phyloP scores from a whole-genome alignment of 1,140 invertebrate genomes.

The Steinernema feltiae region DNA sequence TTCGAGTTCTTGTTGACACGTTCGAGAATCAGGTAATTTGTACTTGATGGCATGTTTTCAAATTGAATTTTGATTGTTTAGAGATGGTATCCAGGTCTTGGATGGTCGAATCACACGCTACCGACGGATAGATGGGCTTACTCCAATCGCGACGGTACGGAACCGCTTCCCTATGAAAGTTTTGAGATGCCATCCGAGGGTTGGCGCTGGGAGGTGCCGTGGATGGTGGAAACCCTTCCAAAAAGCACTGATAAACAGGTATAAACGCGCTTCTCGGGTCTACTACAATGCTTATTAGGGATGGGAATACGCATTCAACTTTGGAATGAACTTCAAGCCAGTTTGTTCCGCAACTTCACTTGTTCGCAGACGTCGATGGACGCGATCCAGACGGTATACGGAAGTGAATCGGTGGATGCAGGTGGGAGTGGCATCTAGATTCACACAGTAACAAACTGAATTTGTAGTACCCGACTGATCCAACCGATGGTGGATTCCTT shows the following conservation, averaged over 20 bases:
- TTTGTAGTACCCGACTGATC: background rate
- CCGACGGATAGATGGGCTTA: slow-evolving; percentile 12
- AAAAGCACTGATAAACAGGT: slow-evolving; percentile 19
- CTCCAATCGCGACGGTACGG: slow-evolving; percentile 14
- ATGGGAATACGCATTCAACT: slow-evolving; percentile 12
- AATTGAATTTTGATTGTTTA: slow-evolving; percentile 4
- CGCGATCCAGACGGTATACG: slow-evolving; percentile 22
- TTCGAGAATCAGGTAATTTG: slow-evolving; percentile 23
- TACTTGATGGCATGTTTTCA: background rate
- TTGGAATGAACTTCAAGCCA: slow-evolving; percentile 14
- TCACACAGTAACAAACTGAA: background rate
- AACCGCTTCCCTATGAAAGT: slow-evolving; percentile 4
- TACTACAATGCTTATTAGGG: background rate
- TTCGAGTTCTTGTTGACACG: slow-evolving; percentile 16
- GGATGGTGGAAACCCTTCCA: slow-evolving; percentile 13
- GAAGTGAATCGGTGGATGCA: slow-evolving; percentile 7
- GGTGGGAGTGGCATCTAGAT: background rate
- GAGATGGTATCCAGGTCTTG: slow-evolving; percentile 19
- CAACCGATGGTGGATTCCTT: background rate
- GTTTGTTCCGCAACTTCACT: slow-evolving; percentile 1
- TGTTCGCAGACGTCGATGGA: slow-evolving; percentile 6
- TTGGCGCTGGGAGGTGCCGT: slow-evolving; percentile 20
- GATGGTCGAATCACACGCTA: slow-evolving; percentile 10
- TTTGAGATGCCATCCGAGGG: slow-evolving; percentile 11
- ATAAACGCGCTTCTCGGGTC: background rate